Conservation (phyloP, 2,888 invertebrate genomes). For the Abrostola triplasia region DNA sequence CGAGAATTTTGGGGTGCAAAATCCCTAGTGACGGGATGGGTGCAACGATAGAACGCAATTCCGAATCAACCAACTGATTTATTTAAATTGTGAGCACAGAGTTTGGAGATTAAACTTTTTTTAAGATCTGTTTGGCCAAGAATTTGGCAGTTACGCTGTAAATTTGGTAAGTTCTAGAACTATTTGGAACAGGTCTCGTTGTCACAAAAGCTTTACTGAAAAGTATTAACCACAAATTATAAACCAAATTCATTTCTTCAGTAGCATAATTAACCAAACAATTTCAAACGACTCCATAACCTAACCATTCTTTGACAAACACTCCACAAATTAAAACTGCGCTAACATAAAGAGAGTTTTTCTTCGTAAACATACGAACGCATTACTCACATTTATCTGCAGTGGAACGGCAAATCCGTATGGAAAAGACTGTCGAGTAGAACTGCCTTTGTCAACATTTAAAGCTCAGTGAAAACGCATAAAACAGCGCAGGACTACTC, state of each 20-base stretch:
- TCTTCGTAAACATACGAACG: constrained; percentile 26
- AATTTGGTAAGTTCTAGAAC: not conserved
- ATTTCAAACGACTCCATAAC: constrained; percentile 20
- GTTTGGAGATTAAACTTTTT: constrained; percentile 49
- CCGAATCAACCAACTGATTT: constrained; percentile 52
- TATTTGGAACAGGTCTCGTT: too few species aligned
- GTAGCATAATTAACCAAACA: constrained; percentile 27
- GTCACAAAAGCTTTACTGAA: not conserved
- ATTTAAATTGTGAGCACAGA: constrained; percentile 55
- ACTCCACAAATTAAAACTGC: constrained; percentile 39
- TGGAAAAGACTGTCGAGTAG: constrained; percentile 54
- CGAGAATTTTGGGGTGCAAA: constrained; percentile 51
- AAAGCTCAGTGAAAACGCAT: constrained; percentile 60
- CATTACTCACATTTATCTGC: constrained; percentile 49
- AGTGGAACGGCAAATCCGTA: constrained; percentile 53
- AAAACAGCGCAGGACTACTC: constrained; percentile 50
- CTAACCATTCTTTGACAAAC: constrained; percentile 26
- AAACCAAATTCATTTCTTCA: constrained; percentile 7
- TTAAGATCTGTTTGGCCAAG: not conserved
- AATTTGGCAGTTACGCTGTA: not conserved
- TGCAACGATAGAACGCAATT: constrained; percentile 54
- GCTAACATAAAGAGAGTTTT: constrained; percentile 31
- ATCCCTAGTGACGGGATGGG: constrained; percentile 46
- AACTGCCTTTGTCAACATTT: constrained; percentile 59
- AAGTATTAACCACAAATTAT: constrained; percentile 9